These are phyloP conservation scores for Manis javanica DNA, from an alignment of 2,797 vertebrate species.

Conservation along the genomic window DNA sequence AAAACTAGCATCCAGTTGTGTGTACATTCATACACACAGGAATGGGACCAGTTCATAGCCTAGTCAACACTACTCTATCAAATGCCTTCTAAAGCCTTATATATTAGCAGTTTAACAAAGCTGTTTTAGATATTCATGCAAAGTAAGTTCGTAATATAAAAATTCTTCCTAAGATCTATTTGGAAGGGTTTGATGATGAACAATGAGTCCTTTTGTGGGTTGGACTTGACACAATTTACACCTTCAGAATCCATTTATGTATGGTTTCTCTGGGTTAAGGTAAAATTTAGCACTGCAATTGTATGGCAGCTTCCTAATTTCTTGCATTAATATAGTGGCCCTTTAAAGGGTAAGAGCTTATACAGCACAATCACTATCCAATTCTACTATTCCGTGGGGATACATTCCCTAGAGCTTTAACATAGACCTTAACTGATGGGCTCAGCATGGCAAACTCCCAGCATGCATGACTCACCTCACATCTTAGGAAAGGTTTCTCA, in stretches of 20 bases:
- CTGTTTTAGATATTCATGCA: background rate
- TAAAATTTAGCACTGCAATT: background rate
- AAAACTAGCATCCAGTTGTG: slow-evolving; percentile 35
- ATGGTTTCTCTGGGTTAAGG: background rate
- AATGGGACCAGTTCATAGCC: background rate
- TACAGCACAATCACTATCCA: background rate
- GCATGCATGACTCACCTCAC: background rate
- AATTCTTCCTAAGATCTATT: slow-evolving; percentile 11
- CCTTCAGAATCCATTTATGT: background rate
- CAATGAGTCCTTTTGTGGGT: background rate
- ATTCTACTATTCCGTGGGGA: background rate
- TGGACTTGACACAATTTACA: slow-evolving; percentile 39
- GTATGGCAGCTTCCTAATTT: background rate
- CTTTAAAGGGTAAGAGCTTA: slow-evolving; percentile 39
- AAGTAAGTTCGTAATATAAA: background rate
- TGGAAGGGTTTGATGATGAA: slow-evolving; percentile 1
- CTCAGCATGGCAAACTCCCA: slow-evolving; percentile 10
- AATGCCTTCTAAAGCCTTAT: slow-evolving; percentile 1
- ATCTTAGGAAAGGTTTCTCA: slow-evolving; percentile 6
- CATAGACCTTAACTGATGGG: slow-evolving; percentile 32
- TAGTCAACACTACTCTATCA: slow-evolving; percentile 25
- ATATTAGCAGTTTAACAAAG: slow-evolving; percentile 24
- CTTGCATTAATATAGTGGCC: background rate
- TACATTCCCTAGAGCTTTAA: background rate
- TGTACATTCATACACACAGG: background rate